Conservation (phyloP, 2,113 vertebrate species). For the Takifugu flavidus region DNA sequence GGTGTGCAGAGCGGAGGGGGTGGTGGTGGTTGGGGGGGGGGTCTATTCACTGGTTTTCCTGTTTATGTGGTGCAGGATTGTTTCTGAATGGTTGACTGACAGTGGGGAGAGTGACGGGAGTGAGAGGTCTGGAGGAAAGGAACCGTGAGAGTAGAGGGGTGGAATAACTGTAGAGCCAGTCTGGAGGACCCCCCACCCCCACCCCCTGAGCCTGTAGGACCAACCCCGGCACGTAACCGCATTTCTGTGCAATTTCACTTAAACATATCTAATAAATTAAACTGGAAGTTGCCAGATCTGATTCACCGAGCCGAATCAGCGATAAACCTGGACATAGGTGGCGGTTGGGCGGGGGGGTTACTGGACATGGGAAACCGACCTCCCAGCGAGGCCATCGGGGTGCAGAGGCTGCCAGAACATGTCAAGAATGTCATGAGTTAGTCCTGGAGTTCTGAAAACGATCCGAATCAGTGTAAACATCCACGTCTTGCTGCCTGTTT, state of each 20-base stretch:
- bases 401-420: no score
- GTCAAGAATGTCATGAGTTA: no score
- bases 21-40: constrained; percentile 1
- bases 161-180: constrained; percentile 6
- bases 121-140: constrained; percentile 1
- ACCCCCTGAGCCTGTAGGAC: constrained; percentile 27
- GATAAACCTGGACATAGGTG: no score
- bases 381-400: no score
- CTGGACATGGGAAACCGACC: no score
- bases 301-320: no score
- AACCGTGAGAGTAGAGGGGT: constrained; percentile 21
- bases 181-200: constrained; percentile 27
- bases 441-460: no score
- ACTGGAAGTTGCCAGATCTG: no score
- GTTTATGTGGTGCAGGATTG: constrained; percentile 58
- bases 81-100: constrained; percentile 26
- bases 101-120: constrained; percentile 37
- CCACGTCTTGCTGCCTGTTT: no score
- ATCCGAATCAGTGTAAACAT: no score
- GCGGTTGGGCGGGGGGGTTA: not conserved
- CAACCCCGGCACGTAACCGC: not conserved
- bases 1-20: constrained; percentile 36
- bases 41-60: constrained; percentile 63
- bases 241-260: no score
- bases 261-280: no score